These are phyloP conservation scores for Tetragnatha montana DNA, from an alignment of 2,888 invertebrate genomes.

Conservation along the genomic window DNA sequence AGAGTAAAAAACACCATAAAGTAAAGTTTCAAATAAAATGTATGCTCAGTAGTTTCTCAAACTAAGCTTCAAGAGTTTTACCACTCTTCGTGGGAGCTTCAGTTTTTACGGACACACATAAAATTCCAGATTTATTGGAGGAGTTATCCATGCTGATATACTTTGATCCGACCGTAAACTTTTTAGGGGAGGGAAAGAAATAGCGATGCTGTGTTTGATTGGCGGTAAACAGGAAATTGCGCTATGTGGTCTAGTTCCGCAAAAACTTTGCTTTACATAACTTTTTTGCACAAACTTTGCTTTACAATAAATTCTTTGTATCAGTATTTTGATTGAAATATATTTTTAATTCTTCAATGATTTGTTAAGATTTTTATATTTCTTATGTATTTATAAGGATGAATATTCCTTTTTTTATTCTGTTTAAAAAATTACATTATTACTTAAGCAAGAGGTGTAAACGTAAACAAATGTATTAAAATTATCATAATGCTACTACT, in stretches of 20 bases:
- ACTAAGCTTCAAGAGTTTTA: neutral
- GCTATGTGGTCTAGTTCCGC: neutral
- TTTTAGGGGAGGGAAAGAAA: neutral
- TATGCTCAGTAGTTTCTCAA: neutral
- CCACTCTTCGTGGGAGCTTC: neutral
- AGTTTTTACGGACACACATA: neutral
- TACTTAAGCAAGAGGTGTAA: too few relatives aligned
- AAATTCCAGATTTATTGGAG: conserved; percentile 16
- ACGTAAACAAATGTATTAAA: too few relatives aligned
- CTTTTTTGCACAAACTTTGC: neutral
- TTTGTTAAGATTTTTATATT: too few relatives aligned
- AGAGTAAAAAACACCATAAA: neutral
- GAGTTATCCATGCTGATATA: conserved; percentile 9
- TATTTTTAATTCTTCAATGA: too few relatives aligned
- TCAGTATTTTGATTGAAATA: too few relatives aligned
- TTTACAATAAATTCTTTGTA: too few relatives aligned
- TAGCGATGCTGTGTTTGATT: neutral
- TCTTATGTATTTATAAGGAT: too few relatives aligned
- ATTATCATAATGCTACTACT: too few relatives aligned
- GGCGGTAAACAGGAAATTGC: neutral
- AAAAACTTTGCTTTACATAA: neutral
- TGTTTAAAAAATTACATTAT: too few relatives aligned
- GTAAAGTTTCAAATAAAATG: neutral
- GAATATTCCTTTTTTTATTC: too few relatives aligned
- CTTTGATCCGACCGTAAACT: neutral